These are phyloP conservation scores for Antedon mediterranea DNA, from an alignment of 53 echinoderm and acorn worm genomes.

Conservation along the genomic window DNA sequence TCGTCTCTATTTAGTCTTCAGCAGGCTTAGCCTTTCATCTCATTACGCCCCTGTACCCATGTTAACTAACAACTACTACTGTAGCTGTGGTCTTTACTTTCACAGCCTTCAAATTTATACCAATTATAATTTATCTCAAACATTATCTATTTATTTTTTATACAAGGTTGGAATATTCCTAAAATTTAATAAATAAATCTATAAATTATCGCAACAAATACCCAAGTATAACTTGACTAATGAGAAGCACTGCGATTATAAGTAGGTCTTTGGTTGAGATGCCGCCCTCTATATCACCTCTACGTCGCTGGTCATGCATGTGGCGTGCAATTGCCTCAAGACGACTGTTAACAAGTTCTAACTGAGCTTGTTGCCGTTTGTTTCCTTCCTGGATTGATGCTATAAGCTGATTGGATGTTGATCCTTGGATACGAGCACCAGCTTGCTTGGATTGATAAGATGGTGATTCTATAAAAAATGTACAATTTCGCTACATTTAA, in stretches of 20 bases:
- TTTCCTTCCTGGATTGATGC: constrained; percentile 55
- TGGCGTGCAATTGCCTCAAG: constrained; percentile 51
- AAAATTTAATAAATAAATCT: neutral
- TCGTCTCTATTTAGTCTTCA: no score
- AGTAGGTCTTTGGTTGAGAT: constrained; percentile 25
- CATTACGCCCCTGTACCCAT: no score
- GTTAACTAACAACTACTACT: no score
- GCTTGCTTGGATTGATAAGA: constrained; percentile 12
- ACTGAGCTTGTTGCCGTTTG: constrained; percentile 45
- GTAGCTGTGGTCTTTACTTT: no score
- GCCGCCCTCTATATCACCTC: constrained; percentile 12
- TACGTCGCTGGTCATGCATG: constrained; percentile 12
- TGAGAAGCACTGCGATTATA: constrained; percentile 14
- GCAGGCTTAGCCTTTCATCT: no score
- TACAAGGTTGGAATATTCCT: no score
- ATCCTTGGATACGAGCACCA: no score
- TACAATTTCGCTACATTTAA: constrained; percentile 4
- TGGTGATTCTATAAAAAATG: constrained; percentile 22
- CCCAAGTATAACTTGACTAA: constrained; percentile 27
- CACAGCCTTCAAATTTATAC: no score
- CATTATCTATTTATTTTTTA: no score
- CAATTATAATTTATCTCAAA: no score
- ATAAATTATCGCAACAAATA: constrained; percentile 19
- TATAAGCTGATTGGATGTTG: constrained; percentile 26
- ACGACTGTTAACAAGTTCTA: constrained; percentile 54